Percentiles rank a stretch among this genome's conserved stretches.
phyloP scores from a whole-genome alignment of 2,797 vertebrate species.

The Leptatherina wallacei region DNA sequence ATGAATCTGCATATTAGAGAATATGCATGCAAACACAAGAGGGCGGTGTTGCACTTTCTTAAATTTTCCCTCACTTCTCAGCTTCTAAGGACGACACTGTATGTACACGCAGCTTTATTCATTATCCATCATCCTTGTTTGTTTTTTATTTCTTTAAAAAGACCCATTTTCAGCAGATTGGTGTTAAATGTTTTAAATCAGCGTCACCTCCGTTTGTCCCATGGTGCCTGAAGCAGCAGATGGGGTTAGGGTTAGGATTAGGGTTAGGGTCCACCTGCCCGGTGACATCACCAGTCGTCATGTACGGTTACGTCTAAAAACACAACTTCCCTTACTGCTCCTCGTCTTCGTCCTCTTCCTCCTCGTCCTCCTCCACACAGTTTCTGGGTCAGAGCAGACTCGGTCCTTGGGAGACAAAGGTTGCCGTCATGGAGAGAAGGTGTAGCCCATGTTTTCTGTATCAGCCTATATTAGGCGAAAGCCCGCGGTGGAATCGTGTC shows the following conservation, averaged over 20 bases:
- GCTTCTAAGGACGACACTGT: conserved; percentile 24
- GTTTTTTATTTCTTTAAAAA: not conserved
- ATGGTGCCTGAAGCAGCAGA: conserved; percentile 70
- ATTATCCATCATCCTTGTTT: not conserved
- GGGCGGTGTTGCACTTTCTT: conserved; percentile 65
- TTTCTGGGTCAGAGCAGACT: conserved; percentile 46
- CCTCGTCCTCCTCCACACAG: conserved; percentile 16
- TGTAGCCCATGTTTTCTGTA: conserved; percentile 65
- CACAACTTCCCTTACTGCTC: conserved; percentile 1
- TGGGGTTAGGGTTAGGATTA: not conserved
- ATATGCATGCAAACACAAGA: conserved; percentile 56
- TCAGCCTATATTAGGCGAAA: conserved; percentile 85
- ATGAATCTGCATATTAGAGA: conserved; percentile 36
- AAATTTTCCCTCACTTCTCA: conserved; percentile 31
- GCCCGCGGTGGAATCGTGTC: conserved; percentile 62
- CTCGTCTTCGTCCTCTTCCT: conserved; percentile 4
- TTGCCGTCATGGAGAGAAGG: conserved; percentile 55
- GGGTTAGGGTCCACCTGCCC: conserved; percentile 29
- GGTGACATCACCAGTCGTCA: conserved; percentile 34
- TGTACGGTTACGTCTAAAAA: conserved; percentile 41
- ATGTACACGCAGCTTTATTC: conserved; percentile 12
- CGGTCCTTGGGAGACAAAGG: conserved; percentile 55
- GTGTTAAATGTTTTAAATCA: conserved; percentile 21
- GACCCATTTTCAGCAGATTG: conserved; percentile 8
- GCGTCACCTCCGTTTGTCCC: conserved; percentile 46